Percentiles rank a stretch among this genome's conserved stretches.
Conservation (phyloP, 1,140 invertebrate species). For the Bombyx mori region DNA sequence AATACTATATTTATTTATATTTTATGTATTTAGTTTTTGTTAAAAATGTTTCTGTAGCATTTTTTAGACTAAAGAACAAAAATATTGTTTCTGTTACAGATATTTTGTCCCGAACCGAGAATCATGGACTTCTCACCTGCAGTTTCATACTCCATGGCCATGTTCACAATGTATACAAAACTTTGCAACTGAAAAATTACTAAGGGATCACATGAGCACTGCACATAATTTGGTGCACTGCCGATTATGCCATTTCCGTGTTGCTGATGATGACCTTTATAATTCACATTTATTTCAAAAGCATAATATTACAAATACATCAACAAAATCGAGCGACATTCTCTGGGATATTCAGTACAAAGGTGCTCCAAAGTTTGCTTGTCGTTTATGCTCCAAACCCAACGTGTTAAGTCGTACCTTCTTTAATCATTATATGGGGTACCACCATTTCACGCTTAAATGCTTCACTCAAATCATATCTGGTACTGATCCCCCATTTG, state of each 20-base stretch:
- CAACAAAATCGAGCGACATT: slow-evolving; percentile 36
- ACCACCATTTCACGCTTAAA: slow-evolving; percentile 61
- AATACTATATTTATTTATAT: no score
- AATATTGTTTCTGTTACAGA: slow-evolving; percentile 28
- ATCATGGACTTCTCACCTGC: slow-evolving; percentile 41
- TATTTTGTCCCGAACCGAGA: slow-evolving; percentile 58
- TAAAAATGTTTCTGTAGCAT: no score
- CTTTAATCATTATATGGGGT: slow-evolving; percentile 60
- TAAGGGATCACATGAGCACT: slow-evolving; percentile 44
- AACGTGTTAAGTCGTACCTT: slow-evolving; percentile 38
- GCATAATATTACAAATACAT: slow-evolving; percentile 48
- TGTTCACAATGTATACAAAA: slow-evolving; percentile 61
- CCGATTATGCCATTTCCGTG: slow-evolving; percentile 57
- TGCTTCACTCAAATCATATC: slow-evolving; percentile 50
- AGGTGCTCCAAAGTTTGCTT: slow-evolving; percentile 39
- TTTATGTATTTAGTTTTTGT: no score
- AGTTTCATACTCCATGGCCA: slow-evolving; percentile 58
- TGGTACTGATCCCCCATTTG: slow-evolving; percentile 50
- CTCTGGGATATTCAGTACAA: slow-evolving; percentile 51
- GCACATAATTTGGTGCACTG: slow-evolving; percentile 60
- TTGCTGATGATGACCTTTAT: slow-evolving; percentile 50
- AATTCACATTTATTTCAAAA: slow-evolving; percentile 55
- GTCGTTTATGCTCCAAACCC: slow-evolving; percentile 49
- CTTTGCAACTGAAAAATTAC: slow-evolving; percentile 35
- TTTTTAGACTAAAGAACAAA: no score